phyloP scores from a whole-genome alignment of 2,797 vertebrate species.

The Lepilemur septentrionalis region DNA sequence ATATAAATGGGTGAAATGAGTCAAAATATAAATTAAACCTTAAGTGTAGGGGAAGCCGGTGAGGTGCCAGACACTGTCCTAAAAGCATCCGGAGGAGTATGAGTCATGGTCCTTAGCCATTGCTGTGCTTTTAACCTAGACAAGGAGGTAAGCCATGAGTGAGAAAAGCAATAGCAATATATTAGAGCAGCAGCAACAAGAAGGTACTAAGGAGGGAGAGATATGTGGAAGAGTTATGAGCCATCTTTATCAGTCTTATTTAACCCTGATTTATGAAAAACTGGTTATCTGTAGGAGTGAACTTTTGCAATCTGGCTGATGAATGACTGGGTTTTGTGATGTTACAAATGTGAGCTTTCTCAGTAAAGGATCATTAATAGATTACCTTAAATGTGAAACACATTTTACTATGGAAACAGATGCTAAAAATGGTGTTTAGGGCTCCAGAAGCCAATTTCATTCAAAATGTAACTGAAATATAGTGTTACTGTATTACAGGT shows the following conservation, averaged over 20 bases:
- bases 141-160: not conserved
- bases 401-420: conserved; percentile 39
- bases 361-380: conserved; percentile 52
- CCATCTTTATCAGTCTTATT: conserved; percentile 4
- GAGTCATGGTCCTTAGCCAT: not conserved
- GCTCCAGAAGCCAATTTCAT: conserved; percentile 27
- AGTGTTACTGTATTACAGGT: not conserved
- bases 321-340: conserved; percentile 51
- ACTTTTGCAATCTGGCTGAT: conserved; percentile 47
- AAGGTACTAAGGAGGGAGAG: not conserved
- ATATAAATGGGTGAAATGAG: not conserved
- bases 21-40: not conserved
- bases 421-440: conserved; percentile 6
- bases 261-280: conserved; percentile 69
- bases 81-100: not conserved
- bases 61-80: not conserved
- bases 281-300: conserved; percentile 48
- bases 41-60: not conserved
- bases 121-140: not conserved
- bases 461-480: not conserved
- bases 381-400: conserved; percentile 40
- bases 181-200: not conserved
- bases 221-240: conserved; percentile 31
- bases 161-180: not conserved
- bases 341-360: conserved; percentile 55